phyloP scores from a whole-genome alignment of 2,113 vertebrate genomes.

The Tachysurus fulvidraco region DNA sequence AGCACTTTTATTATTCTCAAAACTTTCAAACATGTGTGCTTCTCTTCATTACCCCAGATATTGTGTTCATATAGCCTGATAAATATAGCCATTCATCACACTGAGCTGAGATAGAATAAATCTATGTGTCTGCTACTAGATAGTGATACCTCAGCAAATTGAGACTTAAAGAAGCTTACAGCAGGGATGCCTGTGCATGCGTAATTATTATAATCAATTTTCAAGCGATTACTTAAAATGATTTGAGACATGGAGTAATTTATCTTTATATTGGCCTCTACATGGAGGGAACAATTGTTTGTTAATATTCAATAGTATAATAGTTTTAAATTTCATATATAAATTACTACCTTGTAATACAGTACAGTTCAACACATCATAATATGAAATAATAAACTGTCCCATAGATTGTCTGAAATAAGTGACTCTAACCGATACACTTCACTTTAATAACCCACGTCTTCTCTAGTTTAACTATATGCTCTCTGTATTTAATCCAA shows the following conservation, averaged over 20 bases:
- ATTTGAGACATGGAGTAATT: not conserved
- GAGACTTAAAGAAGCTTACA: not conserved
- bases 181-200: not conserved
- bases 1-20: not conserved
- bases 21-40: not conserved
- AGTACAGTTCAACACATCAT: not conserved
- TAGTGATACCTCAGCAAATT: slow-evolving; percentile 4
- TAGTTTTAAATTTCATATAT: not conserved
- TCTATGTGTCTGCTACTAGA: not conserved
- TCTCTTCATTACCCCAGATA: slow-evolving; percentile 2
- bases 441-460: too few relatives aligned
- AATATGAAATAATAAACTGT: not conserved
- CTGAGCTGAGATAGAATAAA: slow-evolving; percentile 1
- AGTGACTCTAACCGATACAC: not conserved
- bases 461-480: too few relatives aligned
- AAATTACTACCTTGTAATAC: not conserved
- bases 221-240: not conserved
- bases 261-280: not conserved
- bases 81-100: not conserved
- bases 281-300: not conserved
- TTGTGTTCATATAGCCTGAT: not conserved
- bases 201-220: not conserved
- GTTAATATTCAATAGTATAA: not conserved
- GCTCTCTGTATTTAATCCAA: too few relatives aligned
- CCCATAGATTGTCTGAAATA: not conserved